phyloP scores from a whole-genome alignment of 2,888 invertebrate genomes.

The Oxystoma pomonae region DNA sequence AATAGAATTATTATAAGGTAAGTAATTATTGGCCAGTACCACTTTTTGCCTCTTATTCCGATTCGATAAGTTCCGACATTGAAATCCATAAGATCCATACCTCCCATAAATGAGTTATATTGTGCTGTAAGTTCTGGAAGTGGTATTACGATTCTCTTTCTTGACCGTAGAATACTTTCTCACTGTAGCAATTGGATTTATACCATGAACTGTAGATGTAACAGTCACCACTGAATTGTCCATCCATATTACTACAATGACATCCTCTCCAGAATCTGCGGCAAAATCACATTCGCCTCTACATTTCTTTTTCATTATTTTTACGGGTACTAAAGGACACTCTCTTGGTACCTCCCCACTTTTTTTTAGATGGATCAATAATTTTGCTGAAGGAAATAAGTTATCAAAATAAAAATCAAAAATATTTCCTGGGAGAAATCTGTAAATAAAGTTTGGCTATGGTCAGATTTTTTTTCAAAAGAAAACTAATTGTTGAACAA shows the following conservation, averaged over 20 bases:
- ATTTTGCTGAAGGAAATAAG: conserved; percentile 11
- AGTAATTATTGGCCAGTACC: conserved; percentile 22
- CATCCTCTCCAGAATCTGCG: neutral
- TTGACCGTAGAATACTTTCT: conserved; percentile 5
- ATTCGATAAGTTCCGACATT: conserved; percentile 15
- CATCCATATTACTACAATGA: conserved; percentile 11
- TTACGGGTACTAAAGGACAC: conserved; percentile 7
- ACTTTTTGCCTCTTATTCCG: conserved; percentile 17
- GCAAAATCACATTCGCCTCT: conserved; percentile 15
- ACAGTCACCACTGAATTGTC: conserved; percentile 15
- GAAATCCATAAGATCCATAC: conserved; percentile 27
- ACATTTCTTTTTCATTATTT: conserved; percentile 13
- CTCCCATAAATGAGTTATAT: conserved; percentile 30
- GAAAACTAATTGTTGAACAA: too few species aligned
- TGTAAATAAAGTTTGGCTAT: too few species aligned
- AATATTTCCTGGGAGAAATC: conserved; percentile 2
- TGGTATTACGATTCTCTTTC: conserved; percentile 16
- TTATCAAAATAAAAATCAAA: conserved; percentile 17
- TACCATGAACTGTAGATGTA: conserved; percentile 9
- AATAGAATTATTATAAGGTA: conserved; percentile 19
- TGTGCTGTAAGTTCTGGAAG: conserved; percentile 22
- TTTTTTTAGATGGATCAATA: conserved; percentile 9
- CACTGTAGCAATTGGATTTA: conserved; percentile 8
- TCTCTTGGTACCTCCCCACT: conserved; percentile 4
- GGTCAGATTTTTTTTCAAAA: too few species aligned